Evolutionary conservation across 2,888 invertebrate species (phyloP).

Genomic region (Diogma glabrata): DNA sequence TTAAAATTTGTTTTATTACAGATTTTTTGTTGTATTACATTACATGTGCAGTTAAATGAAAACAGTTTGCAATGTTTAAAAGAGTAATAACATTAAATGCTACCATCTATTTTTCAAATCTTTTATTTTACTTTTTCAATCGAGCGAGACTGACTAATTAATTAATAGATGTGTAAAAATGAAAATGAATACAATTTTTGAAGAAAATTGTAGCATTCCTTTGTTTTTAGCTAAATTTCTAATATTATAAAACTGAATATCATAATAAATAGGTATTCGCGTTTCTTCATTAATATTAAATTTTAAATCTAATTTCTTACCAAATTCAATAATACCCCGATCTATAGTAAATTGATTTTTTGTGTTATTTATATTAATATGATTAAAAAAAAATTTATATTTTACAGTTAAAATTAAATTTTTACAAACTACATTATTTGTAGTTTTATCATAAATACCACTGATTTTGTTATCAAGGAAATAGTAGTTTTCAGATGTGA

Average conservation of each 20-base stretch:
- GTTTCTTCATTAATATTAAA: constrained; percentile 25
- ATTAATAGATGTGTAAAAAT: no score
- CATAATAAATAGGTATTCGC: constrained; percentile 26
- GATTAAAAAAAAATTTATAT: constrained; percentile 28
- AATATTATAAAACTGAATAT: constrained; percentile 31
- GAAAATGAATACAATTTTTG: no score
- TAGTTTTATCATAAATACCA: constrained; percentile 21
- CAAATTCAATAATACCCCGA: constrained; percentile 25
- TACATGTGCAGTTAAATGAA: no score
- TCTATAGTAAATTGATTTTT: constrained; percentile 27
- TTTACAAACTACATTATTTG: constrained; percentile 26
- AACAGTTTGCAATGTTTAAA: no score
- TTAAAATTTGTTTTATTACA: no score
- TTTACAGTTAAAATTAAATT: constrained; percentile 29
- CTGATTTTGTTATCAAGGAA: constrained; percentile 20
- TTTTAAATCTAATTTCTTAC: constrained; percentile 29
- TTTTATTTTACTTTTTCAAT: no score
- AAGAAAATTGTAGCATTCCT: no score
- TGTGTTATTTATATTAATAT: constrained; percentile 16
- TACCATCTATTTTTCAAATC: no score
- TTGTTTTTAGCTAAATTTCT: no score
- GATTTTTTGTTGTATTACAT: no score
- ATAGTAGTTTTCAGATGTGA: constrained; percentile 22
- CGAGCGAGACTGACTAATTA: no score
- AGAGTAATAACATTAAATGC: no score